Evolutionary conservation across 2,113 vertebrate genomes (phyloP).

Genomic region (Bubo bubo): DNA sequence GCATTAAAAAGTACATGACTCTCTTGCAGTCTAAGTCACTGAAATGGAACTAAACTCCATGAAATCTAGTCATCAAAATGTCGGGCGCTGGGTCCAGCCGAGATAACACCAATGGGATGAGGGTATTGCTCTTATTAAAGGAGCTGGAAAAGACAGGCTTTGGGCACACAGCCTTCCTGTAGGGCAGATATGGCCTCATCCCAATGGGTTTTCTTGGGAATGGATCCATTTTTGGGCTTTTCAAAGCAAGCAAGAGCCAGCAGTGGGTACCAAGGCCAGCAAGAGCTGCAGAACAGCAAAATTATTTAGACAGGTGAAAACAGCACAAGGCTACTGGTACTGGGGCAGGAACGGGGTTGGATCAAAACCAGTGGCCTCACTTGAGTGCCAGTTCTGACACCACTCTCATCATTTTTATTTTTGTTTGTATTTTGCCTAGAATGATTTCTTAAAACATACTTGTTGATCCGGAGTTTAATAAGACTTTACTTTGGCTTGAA

Average conservation of each 20-base stretch:
- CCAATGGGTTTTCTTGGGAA: background rate
- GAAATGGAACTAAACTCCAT: background rate
- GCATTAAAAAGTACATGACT: background rate
- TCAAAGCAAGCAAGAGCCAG: background rate
- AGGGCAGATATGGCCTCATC: background rate
- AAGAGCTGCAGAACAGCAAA: background rate
- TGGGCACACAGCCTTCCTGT: background rate
- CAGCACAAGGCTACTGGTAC: background rate
- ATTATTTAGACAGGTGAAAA: background rate
- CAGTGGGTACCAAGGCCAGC: background rate
- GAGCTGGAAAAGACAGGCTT: background rate
- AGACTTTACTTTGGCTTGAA: constrained; percentile 10
- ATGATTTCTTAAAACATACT: background rate
- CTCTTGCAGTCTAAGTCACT: background rate
- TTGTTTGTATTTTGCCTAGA: background rate
- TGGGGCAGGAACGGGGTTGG: background rate
- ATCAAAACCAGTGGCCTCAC: background rate
- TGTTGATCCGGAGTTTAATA: background rate
- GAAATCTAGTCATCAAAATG: constrained; percentile 2
- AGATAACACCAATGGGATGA: fast-evolving
- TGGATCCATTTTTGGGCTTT: background rate
- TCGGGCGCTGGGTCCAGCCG: background rate
- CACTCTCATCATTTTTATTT: background rate
- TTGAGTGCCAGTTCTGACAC: background rate
- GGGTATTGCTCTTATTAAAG: background rate